Evolutionary conservation across 2,797 vertebrate species (phyloP), one percentile per base, ranked within the genome.

Genomic region (Botia almorhae): DNA sequence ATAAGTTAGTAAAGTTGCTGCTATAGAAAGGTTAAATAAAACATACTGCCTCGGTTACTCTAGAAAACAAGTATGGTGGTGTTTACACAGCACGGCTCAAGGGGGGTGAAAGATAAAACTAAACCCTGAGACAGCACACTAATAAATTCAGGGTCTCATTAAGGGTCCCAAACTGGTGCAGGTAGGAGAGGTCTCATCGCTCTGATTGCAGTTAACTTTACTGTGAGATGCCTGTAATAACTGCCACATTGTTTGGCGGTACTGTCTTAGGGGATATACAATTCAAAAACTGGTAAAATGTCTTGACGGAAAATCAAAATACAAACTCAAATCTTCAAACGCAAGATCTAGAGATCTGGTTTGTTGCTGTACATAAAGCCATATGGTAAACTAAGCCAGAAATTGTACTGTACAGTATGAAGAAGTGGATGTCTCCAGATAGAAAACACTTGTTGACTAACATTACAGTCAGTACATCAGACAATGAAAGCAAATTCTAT

Each of bases 11-110:
- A 50, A 26, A 26, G 23, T 53, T 12, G 11, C 68, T 58, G 51
- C 51, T 77, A 76, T 23, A 26, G 36, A 74, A 43, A 77, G 69
- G 29, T 75, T 83, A 75, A 83, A 81, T 81, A 81, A 83, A 81
- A 70, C 61, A 61, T 19, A 71, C 61, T 74, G 53, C 69, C 73
- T 82, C 83, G 56, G 70, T 85, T 70, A 78, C 55, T 76, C 79
- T 71, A 81, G 75, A 76, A 85, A 83, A 83, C 75, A 60, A 85
- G 60, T 36, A 56, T 43, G 51, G 53, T 80, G 73, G 61, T 26
- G 68, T 82, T 82, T 68, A 48, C 17, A n/a, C 29, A 51, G 60
- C 50, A 58, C 36, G 58, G 75, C 65, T 69, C 51, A 77, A 64
- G 19, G 60, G 1, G 48, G 16, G 5, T 80, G 69, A 72, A 80